phyloP scores from a whole-genome alignment of 2,888 invertebrate species.

The Bruchidius siliquastri region DNA sequence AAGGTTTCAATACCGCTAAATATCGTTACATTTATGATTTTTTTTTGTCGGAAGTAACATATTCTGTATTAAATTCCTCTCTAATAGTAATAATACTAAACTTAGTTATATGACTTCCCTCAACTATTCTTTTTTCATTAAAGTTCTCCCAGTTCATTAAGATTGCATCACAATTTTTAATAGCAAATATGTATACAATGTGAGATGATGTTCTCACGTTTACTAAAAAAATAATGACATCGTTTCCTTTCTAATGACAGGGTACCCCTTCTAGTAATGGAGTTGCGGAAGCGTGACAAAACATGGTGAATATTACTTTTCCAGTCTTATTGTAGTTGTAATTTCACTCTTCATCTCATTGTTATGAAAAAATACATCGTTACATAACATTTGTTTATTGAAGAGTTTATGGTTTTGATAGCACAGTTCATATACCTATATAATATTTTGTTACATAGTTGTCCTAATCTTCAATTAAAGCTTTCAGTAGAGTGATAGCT shows the following conservation, averaged over 20 bases:
- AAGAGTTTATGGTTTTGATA: neutral
- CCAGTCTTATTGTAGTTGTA: neutral
- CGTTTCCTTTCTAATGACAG: neutral
- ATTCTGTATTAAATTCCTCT: too few species aligned
- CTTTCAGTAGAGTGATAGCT: slow-evolving; percentile 12
- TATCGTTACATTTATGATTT: too few species aligned
- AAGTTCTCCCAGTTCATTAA: too few species aligned
- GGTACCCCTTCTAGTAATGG: neutral
- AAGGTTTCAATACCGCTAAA: too few species aligned
- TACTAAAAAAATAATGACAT: neutral
- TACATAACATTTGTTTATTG: neutral
- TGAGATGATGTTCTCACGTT: neutral
- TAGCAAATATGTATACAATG: too few species aligned
- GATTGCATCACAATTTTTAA: too few species aligned
- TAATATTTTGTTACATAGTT: neutral
- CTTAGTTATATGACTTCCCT: too few species aligned
- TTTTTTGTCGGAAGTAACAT: too few species aligned
- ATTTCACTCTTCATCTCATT: neutral
- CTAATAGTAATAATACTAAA: too few species aligned
- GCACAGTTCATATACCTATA: neutral
- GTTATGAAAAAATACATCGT: neutral
- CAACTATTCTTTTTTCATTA: too few species aligned
- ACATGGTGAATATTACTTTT: neutral
- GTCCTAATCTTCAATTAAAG: slow-evolving; percentile 2
- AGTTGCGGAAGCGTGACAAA: neutral